Conservation (phyloP, 2,113 vertebrate species). For the Albula glossodonta region DNA sequence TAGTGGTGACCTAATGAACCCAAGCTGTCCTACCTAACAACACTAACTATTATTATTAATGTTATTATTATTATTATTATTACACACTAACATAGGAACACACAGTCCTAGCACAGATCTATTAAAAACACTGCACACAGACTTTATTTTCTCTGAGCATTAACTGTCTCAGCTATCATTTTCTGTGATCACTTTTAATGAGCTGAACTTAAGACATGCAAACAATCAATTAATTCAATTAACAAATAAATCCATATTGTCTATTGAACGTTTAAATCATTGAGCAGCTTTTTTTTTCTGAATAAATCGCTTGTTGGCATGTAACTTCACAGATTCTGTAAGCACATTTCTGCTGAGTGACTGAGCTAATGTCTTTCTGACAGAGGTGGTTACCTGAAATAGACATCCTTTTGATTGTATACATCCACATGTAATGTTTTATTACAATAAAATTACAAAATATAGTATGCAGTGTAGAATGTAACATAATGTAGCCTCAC, state of each 20-base stretch:
- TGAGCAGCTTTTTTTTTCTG: neutral
- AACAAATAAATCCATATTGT: neutral
- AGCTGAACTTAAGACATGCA: constrained; percentile 32
- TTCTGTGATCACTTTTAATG: neutral
- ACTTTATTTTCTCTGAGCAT: neutral
- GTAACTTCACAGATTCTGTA: constrained; percentile 49
- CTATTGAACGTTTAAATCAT: neutral
- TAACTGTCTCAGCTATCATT: too few relatives aligned
- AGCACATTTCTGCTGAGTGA: constrained; percentile 39
- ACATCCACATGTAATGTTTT: neutral
- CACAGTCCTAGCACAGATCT: too few relatives aligned
- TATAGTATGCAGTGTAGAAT: too few relatives aligned
- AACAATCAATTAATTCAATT: constrained; percentile 33
- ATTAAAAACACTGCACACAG: neutral
- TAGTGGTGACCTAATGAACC: too few relatives aligned
- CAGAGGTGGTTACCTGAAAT: constrained; percentile 30
- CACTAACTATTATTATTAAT: too few relatives aligned
- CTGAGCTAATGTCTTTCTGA: constrained; percentile 30
- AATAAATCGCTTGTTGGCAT: constrained; percentile 34
- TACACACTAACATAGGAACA: too few relatives aligned
- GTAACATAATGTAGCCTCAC: too few relatives aligned
- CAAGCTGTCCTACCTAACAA: too few relatives aligned
- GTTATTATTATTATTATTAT: too few relatives aligned
- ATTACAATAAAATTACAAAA: neutral
- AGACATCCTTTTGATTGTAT: neutral